Conservation (phyloP, 2,797 vertebrate species). For the Lacerta bilineata region DNA sequence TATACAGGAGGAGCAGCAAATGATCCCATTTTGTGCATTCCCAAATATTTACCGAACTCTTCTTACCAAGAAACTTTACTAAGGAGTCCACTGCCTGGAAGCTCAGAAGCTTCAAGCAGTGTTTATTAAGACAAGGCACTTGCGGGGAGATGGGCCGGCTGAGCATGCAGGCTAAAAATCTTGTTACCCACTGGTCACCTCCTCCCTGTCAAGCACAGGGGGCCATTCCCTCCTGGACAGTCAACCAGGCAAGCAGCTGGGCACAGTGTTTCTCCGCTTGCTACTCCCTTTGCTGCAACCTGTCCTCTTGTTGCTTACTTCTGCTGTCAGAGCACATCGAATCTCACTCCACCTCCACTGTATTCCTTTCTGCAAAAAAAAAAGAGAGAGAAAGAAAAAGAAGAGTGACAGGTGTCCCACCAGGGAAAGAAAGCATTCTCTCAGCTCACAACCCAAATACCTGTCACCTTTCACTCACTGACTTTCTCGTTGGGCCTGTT, state of each 20-base stretch:
- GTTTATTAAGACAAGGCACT: not conserved
- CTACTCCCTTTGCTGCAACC: conserved; percentile 5
- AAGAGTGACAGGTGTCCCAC: not conserved
- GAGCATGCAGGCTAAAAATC: not conserved
- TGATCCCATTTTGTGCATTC: not conserved
- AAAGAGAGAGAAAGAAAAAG: not conserved
- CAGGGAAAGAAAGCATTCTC: not conserved
- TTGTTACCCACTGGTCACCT: not conserved
- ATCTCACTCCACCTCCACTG: not conserved
- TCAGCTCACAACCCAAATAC: not conserved
- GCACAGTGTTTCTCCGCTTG: not conserved
- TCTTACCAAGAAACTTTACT: not conserved
- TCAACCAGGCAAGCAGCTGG: not conserved
- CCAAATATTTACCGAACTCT: not conserved
- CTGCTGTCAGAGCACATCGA: not conserved
- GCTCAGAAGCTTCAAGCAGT: not conserved
- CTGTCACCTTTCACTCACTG: not conserved
- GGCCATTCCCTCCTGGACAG: not conserved
- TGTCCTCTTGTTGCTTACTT: not conserved
- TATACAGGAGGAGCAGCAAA: not conserved
- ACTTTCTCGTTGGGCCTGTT: not conserved
- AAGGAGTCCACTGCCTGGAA: not conserved
- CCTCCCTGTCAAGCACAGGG: too few species aligned
- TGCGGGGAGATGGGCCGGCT: too few species aligned
- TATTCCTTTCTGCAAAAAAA: not conserved